Evolutionary conservation across 2,888 invertebrate species (phyloP).

Genomic region (Eupithecia tripunctaria): DNA sequence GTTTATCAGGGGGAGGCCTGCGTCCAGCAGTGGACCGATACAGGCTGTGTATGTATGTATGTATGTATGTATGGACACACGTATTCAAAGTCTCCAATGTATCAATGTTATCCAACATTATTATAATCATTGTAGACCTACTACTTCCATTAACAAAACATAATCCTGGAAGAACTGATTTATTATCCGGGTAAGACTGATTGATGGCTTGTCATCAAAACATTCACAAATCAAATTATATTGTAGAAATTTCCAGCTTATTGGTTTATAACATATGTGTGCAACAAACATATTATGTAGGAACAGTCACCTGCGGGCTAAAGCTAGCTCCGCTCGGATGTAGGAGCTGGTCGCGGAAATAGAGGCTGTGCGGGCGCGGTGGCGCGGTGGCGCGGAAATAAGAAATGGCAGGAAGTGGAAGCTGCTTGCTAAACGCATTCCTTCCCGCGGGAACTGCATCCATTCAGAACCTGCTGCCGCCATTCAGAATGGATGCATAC

Average conservation of each 20-base stretch:
- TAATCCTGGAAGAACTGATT: too few relatives aligned
- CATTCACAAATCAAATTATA: neutral
- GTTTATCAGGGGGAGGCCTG: too few relatives aligned
- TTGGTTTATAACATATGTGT: too few relatives aligned
- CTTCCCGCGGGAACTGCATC: constrained; percentile 27
- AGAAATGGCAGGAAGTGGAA: constrained; percentile 29
- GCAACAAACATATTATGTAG: too few relatives aligned
- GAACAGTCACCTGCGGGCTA: neutral
- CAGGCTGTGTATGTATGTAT: too few relatives aligned
- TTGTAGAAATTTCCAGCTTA: neutral
- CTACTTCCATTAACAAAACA: too few relatives aligned
- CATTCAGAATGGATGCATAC: neutral
- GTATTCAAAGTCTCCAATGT: neutral
- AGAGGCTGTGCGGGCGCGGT: neutral
- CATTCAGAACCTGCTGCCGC: neutral
- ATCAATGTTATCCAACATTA: too few relatives aligned
- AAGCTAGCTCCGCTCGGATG: neutral
- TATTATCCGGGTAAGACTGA: too few relatives aligned
- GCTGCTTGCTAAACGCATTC: constrained; percentile 17
- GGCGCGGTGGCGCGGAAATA: constrained; percentile 27
- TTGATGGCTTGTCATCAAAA: neutral
- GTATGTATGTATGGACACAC: too few relatives aligned
- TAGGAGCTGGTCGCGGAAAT: neutral
- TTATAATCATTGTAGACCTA: too few relatives aligned
- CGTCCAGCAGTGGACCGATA: too few relatives aligned